Conservation (phyloP, 2,113 vertebrate genomes). For the Rhinoderma darwinii region DNA sequence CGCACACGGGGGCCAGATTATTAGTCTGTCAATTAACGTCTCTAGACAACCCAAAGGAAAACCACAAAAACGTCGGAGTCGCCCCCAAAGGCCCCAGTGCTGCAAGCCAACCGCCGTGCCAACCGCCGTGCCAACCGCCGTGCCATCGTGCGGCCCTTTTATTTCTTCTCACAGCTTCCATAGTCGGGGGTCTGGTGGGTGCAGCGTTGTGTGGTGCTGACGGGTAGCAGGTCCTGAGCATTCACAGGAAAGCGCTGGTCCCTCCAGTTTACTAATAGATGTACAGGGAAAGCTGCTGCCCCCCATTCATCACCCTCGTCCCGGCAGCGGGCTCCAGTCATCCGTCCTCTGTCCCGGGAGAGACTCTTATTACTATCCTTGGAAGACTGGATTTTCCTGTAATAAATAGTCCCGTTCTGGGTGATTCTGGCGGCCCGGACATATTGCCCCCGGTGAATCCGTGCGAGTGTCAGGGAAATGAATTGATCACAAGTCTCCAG, state of each 20-base stretch:
- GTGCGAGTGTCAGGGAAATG: conserved; percentile 71
- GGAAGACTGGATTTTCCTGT: conserved; percentile 61
- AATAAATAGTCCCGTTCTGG: conserved; percentile 71
- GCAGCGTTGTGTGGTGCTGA: neutral
- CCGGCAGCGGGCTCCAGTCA: neutral
- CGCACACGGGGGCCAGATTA: too few species aligned
- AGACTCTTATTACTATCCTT: conserved; percentile 5
- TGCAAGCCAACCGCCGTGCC: too few species aligned
- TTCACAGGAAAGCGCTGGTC: neutral
- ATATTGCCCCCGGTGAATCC: conserved; percentile 62
- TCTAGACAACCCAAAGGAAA: too few species aligned
- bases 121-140: too few species aligned
- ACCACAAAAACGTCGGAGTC: too few species aligned
- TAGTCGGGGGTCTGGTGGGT: too few species aligned
- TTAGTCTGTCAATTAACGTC: too few species aligned
- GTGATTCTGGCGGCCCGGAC: conserved; percentile 62
- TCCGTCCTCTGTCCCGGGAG: conserved; percentile 12
- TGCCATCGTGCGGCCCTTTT: too few species aligned
- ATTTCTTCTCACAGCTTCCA: neutral
- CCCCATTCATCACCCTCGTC: conserved; percentile 21
- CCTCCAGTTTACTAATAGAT: neutral
- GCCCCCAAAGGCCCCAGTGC: too few species aligned
- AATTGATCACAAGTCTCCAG: conserved; percentile 83
- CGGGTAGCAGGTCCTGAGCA: neutral
- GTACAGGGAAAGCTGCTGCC: neutral